phyloP scores from a whole-genome alignment of 2,113 vertebrate species.

The Pholis gunnellus region DNA sequence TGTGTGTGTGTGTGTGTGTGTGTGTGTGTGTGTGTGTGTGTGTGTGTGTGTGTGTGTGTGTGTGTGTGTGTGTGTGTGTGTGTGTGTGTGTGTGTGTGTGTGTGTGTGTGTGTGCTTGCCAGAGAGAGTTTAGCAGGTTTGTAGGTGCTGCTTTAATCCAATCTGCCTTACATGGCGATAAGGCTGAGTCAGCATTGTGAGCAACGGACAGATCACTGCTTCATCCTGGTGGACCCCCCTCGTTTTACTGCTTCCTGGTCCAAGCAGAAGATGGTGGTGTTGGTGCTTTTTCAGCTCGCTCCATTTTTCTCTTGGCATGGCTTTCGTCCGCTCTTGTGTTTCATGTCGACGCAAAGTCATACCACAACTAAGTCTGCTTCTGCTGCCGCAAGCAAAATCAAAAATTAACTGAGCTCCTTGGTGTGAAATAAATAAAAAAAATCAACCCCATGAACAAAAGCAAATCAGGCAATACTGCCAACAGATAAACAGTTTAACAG shows the following conservation, averaged over 20 bases:
- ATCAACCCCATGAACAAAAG: not conserved
- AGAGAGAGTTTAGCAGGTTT: conserved; percentile 64
- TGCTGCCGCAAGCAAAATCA: conserved; percentile 11
- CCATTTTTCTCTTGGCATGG: conserved; percentile 7
- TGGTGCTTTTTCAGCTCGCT: not conserved
- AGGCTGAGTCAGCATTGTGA: conserved; percentile 66
- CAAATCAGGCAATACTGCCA: conserved; percentile 1
- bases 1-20: conserved; percentile 29
- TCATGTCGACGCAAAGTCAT: not conserved
- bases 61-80: not conserved
- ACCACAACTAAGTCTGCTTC: conserved; percentile 3
- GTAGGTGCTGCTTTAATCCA: conserved; percentile 70
- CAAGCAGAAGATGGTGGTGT: conserved; percentile 17
- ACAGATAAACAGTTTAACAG: conserved; percentile 23
- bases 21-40: conserved; percentile 28
- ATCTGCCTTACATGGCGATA: conserved; percentile 57
- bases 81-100: not conserved
- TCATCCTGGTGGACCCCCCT: conserved; percentile 16
- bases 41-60: conserved; percentile 24
- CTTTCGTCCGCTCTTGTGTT: conserved; percentile 10
- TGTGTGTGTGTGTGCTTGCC: conserved; percentile 33
- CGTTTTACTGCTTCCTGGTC: conserved; percentile 14
- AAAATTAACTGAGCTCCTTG: not conserved
- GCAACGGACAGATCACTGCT: conserved; percentile 43
- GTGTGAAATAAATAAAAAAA: not conserved